Evolutionary conservation across 2,797 vertebrate species (phyloP).

Genomic region (Morus bassanus): DNA sequence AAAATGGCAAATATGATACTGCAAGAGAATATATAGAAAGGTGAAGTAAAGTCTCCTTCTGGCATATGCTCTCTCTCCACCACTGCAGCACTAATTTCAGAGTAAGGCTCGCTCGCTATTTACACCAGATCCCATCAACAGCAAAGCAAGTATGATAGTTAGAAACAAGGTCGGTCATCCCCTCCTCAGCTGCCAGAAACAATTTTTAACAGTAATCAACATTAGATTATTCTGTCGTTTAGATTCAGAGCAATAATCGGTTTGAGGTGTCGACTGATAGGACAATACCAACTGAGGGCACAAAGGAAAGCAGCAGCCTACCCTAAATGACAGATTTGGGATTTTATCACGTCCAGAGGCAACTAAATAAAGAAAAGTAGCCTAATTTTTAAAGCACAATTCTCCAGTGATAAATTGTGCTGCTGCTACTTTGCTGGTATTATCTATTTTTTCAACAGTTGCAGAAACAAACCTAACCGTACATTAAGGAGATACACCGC

Average conservation of each 20-base stretch:
- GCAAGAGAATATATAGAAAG: not conserved
- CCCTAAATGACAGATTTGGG: not conserved
- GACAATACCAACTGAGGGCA: conserved; percentile 75
- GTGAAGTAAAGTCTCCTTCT: not conserved
- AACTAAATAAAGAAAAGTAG: not conserved
- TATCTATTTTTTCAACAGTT: not conserved
- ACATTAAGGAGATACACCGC: not conserved
- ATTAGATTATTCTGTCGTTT: conserved; percentile 82
- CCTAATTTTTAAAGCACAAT: not conserved
- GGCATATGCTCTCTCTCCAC: not conserved
- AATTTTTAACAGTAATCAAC: conserved; percentile 78
- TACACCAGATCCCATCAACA: conserved; percentile 40
- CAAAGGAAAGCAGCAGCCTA: conserved; percentile 40
- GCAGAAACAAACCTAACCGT: not conserved
- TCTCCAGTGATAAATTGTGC: not conserved
- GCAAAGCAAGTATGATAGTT: conserved; percentile 66
- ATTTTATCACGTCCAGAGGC: not conserved
- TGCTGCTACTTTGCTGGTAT: not conserved
- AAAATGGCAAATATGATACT: not conserved
- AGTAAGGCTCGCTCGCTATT: not conserved
- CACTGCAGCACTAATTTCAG: not conserved
- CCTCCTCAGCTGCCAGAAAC: conserved; percentile 68
- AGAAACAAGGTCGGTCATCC: conserved; percentile 62
- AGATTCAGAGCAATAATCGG: conserved; percentile 78
- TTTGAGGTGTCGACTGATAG: conserved; percentile 74